phyloP scores from a whole-genome alignment of 2,113 vertebrate genomes.

The Fregata magnificens region DNA sequence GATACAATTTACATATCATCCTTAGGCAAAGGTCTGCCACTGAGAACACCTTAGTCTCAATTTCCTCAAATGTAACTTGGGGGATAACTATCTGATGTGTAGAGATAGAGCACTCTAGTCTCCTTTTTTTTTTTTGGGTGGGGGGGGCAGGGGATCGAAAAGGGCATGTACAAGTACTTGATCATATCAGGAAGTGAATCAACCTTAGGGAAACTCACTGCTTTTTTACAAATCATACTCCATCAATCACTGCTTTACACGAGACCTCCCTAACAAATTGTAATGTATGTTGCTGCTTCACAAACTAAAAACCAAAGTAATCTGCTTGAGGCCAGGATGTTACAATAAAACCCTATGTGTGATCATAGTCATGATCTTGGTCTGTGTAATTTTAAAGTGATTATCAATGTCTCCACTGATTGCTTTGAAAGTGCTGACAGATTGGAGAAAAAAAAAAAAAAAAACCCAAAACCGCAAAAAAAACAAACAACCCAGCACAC shows the following conservation, averaged over 20 bases:
- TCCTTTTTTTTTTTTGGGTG: not conserved
- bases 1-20: conserved; percentile 19
- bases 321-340: not conserved
- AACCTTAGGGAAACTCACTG: not conserved
- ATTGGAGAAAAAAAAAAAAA: not conserved
- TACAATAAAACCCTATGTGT: not conserved
- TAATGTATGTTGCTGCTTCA: not conserved
- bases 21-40: conserved; percentile 38
- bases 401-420: conserved; percentile 2
- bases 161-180: not conserved
- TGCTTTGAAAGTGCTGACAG: conserved; percentile 8
- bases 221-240: not conserved
- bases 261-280: not conserved
- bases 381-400: not conserved
- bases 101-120: not conserved
- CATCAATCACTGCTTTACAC: not conserved
- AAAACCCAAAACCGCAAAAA: not conserved
- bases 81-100: not conserved
- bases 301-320: not conserved
- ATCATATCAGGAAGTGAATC: not conserved
- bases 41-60: not conserved
- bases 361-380: not conserved
- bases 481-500: not conserved
- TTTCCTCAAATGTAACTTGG: not conserved
- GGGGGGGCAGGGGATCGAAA: not conserved